Base-by-base conservation (phyloP, 2,888 invertebrate genomes). In the Athetis lepigone region DNA sequence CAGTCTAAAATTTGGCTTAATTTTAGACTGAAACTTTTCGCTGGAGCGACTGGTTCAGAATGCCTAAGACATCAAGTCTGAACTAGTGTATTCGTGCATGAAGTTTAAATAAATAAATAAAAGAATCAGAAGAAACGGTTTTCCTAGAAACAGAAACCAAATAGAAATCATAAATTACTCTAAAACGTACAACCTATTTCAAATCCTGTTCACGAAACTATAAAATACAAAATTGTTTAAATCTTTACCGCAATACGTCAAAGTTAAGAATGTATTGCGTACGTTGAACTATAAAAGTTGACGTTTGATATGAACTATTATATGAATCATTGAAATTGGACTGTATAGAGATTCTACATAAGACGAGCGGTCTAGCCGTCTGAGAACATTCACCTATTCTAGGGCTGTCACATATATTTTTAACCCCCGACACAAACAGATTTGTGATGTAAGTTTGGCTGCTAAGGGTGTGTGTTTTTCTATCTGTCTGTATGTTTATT, bases 281-380 rank as follows among this genome's bases (percentile, higher is more conserved):
- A 29, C 68, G 9, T 37, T 62, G 65, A 75, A 63, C 65, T 68
- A 27, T 18, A 0, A 21, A 43, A 47, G 36, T 63, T 68, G 59
- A 45, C 19, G 25, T 61, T 57, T 60, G 47, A 47, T 66, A 63
- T 63, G 37, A 63, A 66, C 7, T 62, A 45, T 43, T 58, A 33
- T 33, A 33, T 70, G 75, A 58, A 59, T 70, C 29, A 60, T 70
- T 13, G 47, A 52, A 77, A 62, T 67, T 51, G 36, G 39, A 62
- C 45, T 75, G 21, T 56, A 13, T 51, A 55, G 11, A 19, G n/a
- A 43, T 52, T 54, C 23, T 29, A 37, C 19, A 27, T 19, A 39
- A 29, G 42, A 51, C 33, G 43, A 16, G 50, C 51, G 27, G 55
- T 74, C 57, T 74, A 66, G 56, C 45, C 58, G 9, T 62, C 29